These are phyloP conservation scores for Antheraea yamamai DNA, from an alignment of 2,888 invertebrate species.

Conservation along the genomic window DNA sequence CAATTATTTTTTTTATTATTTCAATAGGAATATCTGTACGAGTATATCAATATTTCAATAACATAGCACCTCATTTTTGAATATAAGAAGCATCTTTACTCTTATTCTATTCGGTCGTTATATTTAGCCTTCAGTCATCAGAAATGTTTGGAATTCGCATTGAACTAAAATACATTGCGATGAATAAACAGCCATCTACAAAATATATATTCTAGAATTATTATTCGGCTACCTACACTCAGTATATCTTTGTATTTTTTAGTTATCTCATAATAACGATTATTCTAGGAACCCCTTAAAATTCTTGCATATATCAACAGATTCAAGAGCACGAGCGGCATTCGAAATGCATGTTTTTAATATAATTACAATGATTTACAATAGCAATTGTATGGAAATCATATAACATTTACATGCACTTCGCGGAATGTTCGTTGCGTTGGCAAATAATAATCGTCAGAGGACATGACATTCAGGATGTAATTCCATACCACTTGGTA, in stretches of 20 bases:
- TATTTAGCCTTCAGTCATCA: too few species aligned
- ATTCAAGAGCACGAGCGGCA: conserved; percentile 19
- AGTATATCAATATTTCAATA: too few species aligned
- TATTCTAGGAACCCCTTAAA: conserved; percentile 5
- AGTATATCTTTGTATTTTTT: neutral
- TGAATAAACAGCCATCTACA: neutral
- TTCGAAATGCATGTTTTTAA: conserved; percentile 21
- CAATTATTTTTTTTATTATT: too few species aligned
- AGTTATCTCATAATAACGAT: neutral
- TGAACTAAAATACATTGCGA: too few species aligned
- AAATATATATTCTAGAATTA: neutral
- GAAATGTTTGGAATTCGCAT: too few species aligned
- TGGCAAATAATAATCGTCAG: conserved; percentile 1
- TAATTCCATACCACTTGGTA: neutral
- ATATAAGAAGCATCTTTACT: too few species aligned
- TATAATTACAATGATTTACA: conserved; percentile 26
- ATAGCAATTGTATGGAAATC: conserved; percentile 27
- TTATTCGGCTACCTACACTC: neutral
- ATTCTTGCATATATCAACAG: conserved; percentile 13
- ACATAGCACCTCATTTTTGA: too few species aligned
- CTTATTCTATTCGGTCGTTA: too few species aligned
- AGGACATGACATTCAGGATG: neutral
- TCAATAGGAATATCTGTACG: too few species aligned
- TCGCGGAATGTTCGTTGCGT: conserved; percentile 5
- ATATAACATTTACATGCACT: conserved; percentile 18